A percentile compares a stretch with the other conserved stretches of the same genome.
Conservation (phyloP, 1,140 invertebrate species). For the Sarcophaga bullata region DNA sequence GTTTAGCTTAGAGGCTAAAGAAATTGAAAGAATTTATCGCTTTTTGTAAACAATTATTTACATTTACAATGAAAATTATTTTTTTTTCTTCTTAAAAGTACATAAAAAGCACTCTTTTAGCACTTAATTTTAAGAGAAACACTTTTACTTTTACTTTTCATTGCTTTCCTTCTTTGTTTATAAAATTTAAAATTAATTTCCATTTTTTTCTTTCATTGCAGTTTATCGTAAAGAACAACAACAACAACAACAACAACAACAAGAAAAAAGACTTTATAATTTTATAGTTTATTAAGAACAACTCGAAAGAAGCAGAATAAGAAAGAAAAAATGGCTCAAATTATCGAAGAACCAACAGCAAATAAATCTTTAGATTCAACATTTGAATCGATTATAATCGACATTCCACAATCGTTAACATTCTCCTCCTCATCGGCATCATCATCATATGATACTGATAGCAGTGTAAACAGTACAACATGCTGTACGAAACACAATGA, state of each 20-base stretch:
- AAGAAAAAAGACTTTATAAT: too few species aligned
- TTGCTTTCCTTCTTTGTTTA: background rate
- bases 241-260: too few species aligned
- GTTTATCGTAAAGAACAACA: background rate
- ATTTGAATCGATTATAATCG: conserved; percentile 57
- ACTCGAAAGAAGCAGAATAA: background rate
- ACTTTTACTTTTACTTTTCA: too few species aligned
- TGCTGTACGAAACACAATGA: conserved; percentile 62
- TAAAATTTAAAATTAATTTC: background rate
- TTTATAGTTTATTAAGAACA: too few species aligned
- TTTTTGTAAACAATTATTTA: background rate
- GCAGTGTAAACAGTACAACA: conserved; percentile 62
- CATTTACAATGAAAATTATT: too few species aligned
- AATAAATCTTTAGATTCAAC: conserved; percentile 32
- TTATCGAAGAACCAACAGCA: conserved; percentile 22
- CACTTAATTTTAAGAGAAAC: background rate
- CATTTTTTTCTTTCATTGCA: background rate
- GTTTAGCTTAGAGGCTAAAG: background rate
- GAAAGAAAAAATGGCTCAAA: conserved; percentile 37
- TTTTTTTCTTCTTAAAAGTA: background rate
- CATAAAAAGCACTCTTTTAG: background rate
- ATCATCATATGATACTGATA: conserved; percentile 62
- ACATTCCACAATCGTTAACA: conserved; percentile 56
- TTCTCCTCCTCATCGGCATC: conserved; percentile 45
- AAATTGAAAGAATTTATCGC: background rate